Conservation (phyloP, 1,140 invertebrate genomes). For the Macrobrachium rosenbergii region DNA sequence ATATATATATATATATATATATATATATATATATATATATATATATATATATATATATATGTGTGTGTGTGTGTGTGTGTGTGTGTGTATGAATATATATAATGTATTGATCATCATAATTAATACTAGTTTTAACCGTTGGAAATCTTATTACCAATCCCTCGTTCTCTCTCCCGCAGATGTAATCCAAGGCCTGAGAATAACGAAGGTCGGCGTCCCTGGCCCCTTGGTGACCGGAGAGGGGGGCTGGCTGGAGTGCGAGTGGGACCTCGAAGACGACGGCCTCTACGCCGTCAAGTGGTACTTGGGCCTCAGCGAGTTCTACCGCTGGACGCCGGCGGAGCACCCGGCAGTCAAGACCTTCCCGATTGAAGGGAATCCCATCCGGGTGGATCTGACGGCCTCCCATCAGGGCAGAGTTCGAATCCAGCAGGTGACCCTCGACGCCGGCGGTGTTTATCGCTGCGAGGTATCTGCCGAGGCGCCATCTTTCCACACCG, state of each 20-base stretch:
- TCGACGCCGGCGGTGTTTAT: constrained; percentile 79
- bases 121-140: too few relatives aligned
- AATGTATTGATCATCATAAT: too few relatives aligned
- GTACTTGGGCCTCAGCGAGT: constrained; percentile 40
- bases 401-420: constrained; percentile 3
- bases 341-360: constrained; percentile 31
- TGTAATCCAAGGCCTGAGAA: constrained; percentile 25
- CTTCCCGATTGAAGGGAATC: constrained; percentile 17
- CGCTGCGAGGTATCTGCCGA: constrained; percentile 84
- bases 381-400: background rate
- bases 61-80: constrained; percentile 10
- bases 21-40: constrained; percentile 19
- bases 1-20: constrained; percentile 27
- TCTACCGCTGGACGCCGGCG: constrained; percentile 48
- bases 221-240: constrained; percentile 38
- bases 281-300: constrained; percentile 50
- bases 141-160: background rate
- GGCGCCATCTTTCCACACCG: constrained; percentile 77
- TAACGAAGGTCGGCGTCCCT: constrained; percentile 31
- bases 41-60: background rate
- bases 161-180: background rate
- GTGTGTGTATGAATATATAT: background rate
- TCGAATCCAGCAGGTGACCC: constrained; percentile 46
- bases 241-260: constrained; percentile 37
- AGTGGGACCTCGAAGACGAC: constrained; percentile 43